A percentile compares a stretch with the other conserved stretches of the same genome.
phyloP scores from a whole-genome alignment of 2,888 invertebrate genomes.

The Latrodectus elegans region DNA sequence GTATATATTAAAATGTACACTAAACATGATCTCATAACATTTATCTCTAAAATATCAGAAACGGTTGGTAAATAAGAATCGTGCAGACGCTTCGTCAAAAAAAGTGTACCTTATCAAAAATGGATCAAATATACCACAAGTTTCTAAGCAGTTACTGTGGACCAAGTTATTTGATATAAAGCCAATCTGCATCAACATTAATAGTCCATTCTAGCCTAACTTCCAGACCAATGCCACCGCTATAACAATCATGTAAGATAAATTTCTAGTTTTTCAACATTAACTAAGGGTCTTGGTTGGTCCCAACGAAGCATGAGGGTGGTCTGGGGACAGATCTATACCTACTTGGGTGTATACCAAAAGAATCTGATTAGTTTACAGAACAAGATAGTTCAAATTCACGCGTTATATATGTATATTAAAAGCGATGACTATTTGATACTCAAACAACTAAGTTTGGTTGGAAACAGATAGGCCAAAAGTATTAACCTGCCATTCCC shows the following conservation, averaged over 20 bases:
- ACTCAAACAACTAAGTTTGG: no score
- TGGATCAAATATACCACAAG: no score
- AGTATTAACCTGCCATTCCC: no score
- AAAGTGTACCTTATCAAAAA: no score
- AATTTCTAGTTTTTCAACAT: slow-evolving; percentile 12
- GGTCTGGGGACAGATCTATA: background rate
- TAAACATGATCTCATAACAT: background rate
- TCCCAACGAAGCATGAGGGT: slow-evolving; percentile 13
- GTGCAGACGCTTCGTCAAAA: background rate
- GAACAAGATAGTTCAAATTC: no score
- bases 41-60: background rate
- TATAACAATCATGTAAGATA: slow-evolving; percentile 22
- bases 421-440: no score
- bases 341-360: background rate
- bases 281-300: slow-evolving; percentile 10
- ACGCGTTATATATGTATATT: no score
- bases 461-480: no score
- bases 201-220: background rate
- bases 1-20: background rate
- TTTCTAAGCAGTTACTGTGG: no score
- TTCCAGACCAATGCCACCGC: slow-evolving; percentile 6
- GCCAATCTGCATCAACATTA: no score
- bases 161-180: no score
- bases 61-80: background rate
- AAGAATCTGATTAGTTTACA: background rate